phyloP scores from a whole-genome alignment of 2,888 invertebrate species.

The Schizaphis graminum region DNA sequence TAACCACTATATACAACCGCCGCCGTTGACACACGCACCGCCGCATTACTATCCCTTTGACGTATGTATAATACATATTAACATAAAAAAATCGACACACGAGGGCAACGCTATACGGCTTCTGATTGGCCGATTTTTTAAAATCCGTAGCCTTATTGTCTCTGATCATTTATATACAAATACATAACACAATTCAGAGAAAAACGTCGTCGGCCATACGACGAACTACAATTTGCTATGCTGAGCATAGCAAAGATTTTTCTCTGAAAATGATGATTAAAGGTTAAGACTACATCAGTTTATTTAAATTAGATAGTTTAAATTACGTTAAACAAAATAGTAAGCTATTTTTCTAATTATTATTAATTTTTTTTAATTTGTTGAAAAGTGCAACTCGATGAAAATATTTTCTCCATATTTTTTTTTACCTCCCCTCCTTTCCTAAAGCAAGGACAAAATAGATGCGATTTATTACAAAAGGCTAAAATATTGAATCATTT shows the following conservation, averaged over 20 bases:
- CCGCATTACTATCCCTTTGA: background rate
- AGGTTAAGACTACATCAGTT: background rate
- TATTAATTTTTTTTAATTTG: background rate
- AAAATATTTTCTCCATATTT: background rate
- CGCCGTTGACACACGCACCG: background rate
- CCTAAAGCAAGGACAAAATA: background rate
- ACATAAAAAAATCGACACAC: background rate
- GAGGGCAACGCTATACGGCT: constrained; percentile 6
- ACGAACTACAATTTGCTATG: background rate
- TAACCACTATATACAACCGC: background rate
- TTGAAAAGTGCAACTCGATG: background rate
- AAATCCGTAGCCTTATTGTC: background rate
- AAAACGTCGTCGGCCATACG: background rate
- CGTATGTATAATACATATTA: background rate
- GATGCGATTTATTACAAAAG: background rate
- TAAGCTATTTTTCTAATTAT: background rate
- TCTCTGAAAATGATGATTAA: background rate
- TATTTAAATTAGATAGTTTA: background rate
- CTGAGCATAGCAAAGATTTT: background rate
- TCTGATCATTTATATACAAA: background rate
- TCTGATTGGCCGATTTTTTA: constrained; percentile 23
- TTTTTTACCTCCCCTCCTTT: background rate
- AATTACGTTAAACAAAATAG: background rate
- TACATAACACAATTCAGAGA: background rate
- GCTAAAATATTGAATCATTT: background rate